Evolutionary conservation across 2,797 vertebrate genomes (phyloP).

Genomic region (Clarias fuscus): DNA sequence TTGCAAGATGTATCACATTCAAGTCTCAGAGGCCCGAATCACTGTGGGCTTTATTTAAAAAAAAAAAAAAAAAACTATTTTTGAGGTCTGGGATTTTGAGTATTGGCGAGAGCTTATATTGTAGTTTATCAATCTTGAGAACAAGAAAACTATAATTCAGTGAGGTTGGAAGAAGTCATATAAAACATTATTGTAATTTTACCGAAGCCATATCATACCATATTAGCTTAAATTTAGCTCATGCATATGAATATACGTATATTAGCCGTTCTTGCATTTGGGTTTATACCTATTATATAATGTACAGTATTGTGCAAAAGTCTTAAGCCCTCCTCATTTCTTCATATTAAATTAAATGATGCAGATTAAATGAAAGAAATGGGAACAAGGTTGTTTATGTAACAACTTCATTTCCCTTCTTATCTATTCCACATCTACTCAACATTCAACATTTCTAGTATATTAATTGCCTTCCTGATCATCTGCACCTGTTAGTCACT

Average conservation of each 20-base stretch:
- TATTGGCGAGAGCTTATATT: neutral
- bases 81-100: slow-evolving; percentile 52
- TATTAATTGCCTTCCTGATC: no score
- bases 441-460: no score
- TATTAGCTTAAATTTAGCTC: slow-evolving; percentile 69
- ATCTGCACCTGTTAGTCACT: no score
- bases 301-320: no score
- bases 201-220: slow-evolving; percentile 32
- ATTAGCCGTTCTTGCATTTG: slow-evolving; percentile 83
- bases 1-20: slow-evolving; percentile 99
- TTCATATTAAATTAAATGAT: no score
- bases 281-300: slow-evolving; percentile 74
- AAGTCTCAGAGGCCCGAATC: slow-evolving; percentile 98
- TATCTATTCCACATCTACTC: no score
- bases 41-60: slow-evolving; percentile 90
- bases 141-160: slow-evolving; percentile 73
- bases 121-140: slow-evolving; percentile 68
- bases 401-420: no score
- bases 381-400: no score
- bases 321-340: no score
- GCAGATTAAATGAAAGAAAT: no score
- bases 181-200: slow-evolving; percentile 25
- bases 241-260: slow-evolving; percentile 95
- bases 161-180: slow-evolving; percentile 89
- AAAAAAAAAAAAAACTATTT: slow-evolving; percentile 90